phyloP scores from a whole-genome alignment of 2,888 invertebrate species.

The Amiota minor region DNA sequence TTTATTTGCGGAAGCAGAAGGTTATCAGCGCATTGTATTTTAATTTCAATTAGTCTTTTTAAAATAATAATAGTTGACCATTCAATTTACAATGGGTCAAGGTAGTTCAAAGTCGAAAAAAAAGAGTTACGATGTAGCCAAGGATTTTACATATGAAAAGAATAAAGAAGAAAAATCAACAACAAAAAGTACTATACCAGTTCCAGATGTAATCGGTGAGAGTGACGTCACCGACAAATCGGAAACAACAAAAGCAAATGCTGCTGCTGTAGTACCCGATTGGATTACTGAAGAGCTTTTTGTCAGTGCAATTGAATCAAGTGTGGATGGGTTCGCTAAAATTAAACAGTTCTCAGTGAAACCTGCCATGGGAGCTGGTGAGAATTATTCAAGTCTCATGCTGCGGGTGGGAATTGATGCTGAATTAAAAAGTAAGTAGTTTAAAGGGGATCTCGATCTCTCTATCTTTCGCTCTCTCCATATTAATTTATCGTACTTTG shows the following conservation, averaged over 20 bases:
- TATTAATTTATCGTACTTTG: neutral
- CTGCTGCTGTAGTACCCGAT: conserved; percentile 42
- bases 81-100: conserved; percentile 45
- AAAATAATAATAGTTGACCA: neutral
- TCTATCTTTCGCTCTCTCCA: neutral
- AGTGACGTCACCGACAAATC: neutral
- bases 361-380: conserved; percentile 56
- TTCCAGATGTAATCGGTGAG: neutral
- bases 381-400: conserved; percentile 67
- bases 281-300: conserved; percentile 62
- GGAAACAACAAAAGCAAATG: neutral
- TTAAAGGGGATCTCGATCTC: neutral
- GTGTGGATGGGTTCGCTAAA: conserved; percentile 46
- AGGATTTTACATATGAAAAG: conserved; percentile 15
- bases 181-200: neutral
- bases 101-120: conserved; percentile 46
- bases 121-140: conserved; percentile 49
- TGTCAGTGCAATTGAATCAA: conserved; percentile 47
- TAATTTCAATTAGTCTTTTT: neutral
- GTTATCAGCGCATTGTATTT: neutral
- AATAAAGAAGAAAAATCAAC: neutral
- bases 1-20: neutral
- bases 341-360: conserved; percentile 51
- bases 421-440: conserved; percentile 49
- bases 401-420: conserved; percentile 55